phyloP scores from a whole-genome alignment of 2,888 invertebrate genomes.

The Halictus ligatus region DNA sequence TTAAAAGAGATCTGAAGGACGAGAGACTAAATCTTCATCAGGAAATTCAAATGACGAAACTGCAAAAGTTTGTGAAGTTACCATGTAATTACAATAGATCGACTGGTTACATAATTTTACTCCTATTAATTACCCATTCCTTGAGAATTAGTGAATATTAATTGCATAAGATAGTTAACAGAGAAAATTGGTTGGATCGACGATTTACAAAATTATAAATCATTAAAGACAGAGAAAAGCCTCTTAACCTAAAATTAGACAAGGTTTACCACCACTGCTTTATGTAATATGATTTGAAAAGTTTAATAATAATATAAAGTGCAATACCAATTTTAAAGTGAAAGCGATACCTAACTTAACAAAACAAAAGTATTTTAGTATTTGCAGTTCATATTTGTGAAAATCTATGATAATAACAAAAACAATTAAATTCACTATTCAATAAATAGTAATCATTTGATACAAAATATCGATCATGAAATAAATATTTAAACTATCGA shows the following conservation, averaged over 20 bases:
- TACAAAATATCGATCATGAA: no score
- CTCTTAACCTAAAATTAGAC: neutral
- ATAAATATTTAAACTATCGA: no score
- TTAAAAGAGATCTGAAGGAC: slow-evolving; percentile 57
- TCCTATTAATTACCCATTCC: neutral
- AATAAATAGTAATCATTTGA: no score
- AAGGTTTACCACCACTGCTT: neutral
- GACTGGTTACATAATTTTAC: slow-evolving; percentile 37
- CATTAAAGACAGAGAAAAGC: neutral
- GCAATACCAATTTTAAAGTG: no score
- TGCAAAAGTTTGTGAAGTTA: slow-evolving; percentile 45
- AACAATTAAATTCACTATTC: no score
- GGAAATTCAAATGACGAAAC: slow-evolving; percentile 61
- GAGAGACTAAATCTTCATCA: slow-evolving; percentile 66
- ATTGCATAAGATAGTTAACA: neutral
- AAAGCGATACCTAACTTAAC: no score
- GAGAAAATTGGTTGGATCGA: neutral
- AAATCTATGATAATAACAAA: no score
- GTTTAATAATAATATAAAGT: neutral
- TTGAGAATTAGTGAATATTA: neutral
- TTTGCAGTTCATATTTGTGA: no score
- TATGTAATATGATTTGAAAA: neutral
- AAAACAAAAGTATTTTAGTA: no score
- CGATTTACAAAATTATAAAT: neutral
- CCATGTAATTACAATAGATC: slow-evolving; percentile 35